Conservation (phyloP, 2,888 invertebrate species). For the Ctenicera cuprea region DNA sequence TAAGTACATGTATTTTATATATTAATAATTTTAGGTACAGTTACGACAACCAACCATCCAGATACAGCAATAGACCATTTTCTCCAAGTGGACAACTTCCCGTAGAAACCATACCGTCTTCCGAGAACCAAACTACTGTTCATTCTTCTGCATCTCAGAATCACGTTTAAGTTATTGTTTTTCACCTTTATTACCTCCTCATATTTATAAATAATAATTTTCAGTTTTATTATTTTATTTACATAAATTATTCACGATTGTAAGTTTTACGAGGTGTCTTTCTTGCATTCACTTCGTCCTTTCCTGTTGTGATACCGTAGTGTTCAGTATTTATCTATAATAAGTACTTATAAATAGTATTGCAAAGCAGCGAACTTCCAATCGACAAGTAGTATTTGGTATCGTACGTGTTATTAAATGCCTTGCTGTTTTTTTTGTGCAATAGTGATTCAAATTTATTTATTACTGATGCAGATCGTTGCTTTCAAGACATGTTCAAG, state of each 20-base stretch:
- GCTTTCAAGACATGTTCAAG: too few species aligned
- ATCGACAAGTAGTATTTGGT: too few species aligned
- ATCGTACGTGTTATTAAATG: too few species aligned
- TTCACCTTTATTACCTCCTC: background rate
- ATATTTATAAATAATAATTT: background rate
- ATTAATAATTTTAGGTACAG: conserved; percentile 63
- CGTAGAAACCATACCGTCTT: conserved; percentile 60
- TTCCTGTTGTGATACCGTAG: conserved; percentile 33
- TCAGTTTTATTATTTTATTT: background rate
- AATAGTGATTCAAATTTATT: too few species aligned
- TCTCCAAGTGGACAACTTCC: conserved; percentile 63
- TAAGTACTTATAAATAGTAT: conserved; percentile 28
- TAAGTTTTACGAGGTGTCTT: background rate
- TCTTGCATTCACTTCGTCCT: conserved; percentile 8
- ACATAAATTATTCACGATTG: background rate
- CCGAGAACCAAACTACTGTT: conserved; percentile 55
- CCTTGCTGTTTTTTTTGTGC: too few species aligned
- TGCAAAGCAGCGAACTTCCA: background rate
- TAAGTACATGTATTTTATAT: conserved; percentile 28
- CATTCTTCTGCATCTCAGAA: conserved; percentile 60
- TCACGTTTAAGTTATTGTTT: conserved; percentile 55
- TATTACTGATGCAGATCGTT: too few species aligned
- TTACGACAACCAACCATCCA: conserved; percentile 64
- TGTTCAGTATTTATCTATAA: conserved; percentile 33
- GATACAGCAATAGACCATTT: conserved; percentile 63